Evolutionary conservation across 2,888 invertebrate species (phyloP).

Genomic region (Monopis laevigella): DNA sequence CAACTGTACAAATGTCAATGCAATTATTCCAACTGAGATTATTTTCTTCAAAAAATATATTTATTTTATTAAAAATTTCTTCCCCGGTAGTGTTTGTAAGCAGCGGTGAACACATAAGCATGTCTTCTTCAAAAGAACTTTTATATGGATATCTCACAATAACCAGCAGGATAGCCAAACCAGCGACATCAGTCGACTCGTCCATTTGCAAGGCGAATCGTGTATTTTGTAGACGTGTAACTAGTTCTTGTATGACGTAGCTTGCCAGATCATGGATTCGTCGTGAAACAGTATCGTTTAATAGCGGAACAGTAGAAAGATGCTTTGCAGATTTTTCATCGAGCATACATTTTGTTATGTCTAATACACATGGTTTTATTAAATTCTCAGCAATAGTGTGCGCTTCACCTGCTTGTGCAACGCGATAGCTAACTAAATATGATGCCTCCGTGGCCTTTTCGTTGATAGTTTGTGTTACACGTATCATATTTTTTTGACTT

Average conservation of each 20-base stretch:
- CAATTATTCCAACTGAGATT: conserved; percentile 21
- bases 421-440: conserved; percentile 25
- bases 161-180: conserved; percentile 25
- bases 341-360: conserved; percentile 26
- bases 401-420: conserved; percentile 25
- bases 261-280: conserved; percentile 27
- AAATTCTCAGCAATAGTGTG: conserved; percentile 28
- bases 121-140: conserved; percentile 25
- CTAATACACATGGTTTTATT: conserved; percentile 19
- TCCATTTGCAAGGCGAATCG: too few species aligned
- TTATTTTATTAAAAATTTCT: conserved; percentile 22
- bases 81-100: conserved; percentile 22
- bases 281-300: conserved; percentile 28
- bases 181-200: too few species aligned
- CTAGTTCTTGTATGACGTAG: conserved; percentile 26
- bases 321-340: conserved; percentile 28
- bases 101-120: conserved; percentile 23
- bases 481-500: conserved; percentile 23
- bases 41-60: conserved; percentile 21
- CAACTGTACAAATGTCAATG: conserved; percentile 19
- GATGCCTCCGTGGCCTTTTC: conserved; percentile 26
- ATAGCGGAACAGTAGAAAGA: conserved; percentile 26
- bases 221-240: conserved; percentile 21
- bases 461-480: conserved; percentile 23
- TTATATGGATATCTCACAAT: conserved; percentile 27